phyloP scores from a whole-genome alignment of 2,888 invertebrate species.

The Drosophila nr. perissopoda region DNA sequence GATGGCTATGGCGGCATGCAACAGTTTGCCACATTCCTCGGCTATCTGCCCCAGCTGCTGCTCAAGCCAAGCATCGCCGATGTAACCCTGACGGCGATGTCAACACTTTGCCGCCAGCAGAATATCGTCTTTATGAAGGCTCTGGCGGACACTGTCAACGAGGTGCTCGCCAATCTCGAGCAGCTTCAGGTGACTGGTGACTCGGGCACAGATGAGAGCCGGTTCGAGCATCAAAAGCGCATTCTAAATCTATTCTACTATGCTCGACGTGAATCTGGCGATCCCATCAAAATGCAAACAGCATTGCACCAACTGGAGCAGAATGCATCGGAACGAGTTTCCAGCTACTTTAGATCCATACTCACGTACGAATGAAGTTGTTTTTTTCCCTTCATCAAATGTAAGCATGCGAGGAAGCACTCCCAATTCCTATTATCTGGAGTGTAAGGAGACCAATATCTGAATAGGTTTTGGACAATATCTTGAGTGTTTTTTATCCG shows the following conservation, averaged over 20 bases:
- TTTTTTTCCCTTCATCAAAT: background rate
- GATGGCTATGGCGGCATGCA: slow-evolving; percentile 76
- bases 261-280: slow-evolving; percentile 69
- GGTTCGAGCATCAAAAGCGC: slow-evolving; percentile 85
- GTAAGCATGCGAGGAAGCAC: background rate
- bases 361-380: slow-evolving; percentile 32
- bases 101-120: slow-evolving; percentile 87
- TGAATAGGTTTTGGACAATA: background rate
- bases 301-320: slow-evolving; percentile 18
- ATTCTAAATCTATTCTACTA: slow-evolving; percentile 87
- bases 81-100: slow-evolving; percentile 87
- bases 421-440: background rate
- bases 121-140: slow-evolving; percentile 86
- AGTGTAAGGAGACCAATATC: background rate
- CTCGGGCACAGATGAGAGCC: slow-evolving; percentile 35
- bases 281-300: background rate
- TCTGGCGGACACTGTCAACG: slow-evolving; percentile 84
- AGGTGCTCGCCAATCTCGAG: slow-evolving; percentile 85
- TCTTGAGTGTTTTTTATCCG: background rate
- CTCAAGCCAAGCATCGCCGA: slow-evolving; percentile 86
- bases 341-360: slow-evolving; percentile 75
- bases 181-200: slow-evolving; percentile 82
- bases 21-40: slow-evolving; percentile 86
- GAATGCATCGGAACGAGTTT: slow-evolving; percentile 59
- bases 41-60: slow-evolving; percentile 87